Evolutionary conservation across 2,113 vertebrate species (phyloP).

Genomic region (Puffinus mauretanicus): DNA sequence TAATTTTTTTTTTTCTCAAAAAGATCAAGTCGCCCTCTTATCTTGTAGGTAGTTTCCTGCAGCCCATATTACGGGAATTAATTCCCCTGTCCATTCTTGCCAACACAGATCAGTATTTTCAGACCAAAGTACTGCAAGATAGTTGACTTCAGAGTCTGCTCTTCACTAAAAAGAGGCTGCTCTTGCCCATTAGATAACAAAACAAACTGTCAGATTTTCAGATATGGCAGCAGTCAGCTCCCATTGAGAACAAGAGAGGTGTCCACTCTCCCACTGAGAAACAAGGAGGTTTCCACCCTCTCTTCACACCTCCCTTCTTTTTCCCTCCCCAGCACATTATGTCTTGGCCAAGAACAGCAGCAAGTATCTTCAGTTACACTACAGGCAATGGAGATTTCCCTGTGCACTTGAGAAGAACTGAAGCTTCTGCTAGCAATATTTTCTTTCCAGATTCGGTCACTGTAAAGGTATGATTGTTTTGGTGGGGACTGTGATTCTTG

Average conservation of each 20-base stretch:
- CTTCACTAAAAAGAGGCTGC: background rate
- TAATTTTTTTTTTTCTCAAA: background rate
- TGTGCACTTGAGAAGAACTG: background rate
- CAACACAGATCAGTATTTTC: background rate
- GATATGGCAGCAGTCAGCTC: background rate
- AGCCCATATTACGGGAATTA: constrained; percentile 9
- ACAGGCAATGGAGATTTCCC: background rate
- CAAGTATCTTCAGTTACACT: background rate
- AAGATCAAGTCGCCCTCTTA: constrained; percentile 50
- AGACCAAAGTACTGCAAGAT: background rate
- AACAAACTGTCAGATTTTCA: background rate
- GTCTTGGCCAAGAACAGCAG: background rate
- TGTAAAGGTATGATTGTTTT: background rate
- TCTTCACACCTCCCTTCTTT: background rate
- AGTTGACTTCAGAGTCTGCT: constrained; percentile 1
- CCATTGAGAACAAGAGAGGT: background rate
- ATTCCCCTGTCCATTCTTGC: constrained; percentile 17
- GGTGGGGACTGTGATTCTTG: background rate
- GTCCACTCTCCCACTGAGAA: background rate
- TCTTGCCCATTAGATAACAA: background rate
- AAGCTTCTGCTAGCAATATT: background rate
- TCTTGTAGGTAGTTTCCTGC: constrained; percentile 38
- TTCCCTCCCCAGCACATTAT: background rate
- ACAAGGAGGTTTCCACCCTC: background rate
- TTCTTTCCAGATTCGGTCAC: background rate